A percentile compares a stretch with the other conserved stretches of the same genome.
phyloP scores from a whole-genome alignment of 2,113 vertebrate genomes.

The Microcebus tavaratra region DNA sequence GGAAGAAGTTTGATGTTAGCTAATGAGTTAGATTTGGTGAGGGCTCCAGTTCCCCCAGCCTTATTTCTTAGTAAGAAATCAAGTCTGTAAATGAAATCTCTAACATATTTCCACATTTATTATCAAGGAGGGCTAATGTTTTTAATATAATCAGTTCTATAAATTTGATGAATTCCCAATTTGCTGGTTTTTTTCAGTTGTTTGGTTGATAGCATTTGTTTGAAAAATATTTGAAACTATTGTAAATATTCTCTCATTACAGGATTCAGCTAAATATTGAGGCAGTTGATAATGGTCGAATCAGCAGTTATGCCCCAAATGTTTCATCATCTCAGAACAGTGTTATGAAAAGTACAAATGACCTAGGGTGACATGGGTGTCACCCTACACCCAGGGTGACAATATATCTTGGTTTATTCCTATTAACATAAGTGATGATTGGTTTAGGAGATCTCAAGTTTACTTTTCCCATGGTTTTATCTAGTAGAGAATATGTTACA shows the following conservation, averaged over 20 bases:
- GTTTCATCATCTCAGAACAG: not conserved
- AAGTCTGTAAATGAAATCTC: not conserved
- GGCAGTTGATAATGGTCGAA: not conserved
- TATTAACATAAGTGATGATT: no score
- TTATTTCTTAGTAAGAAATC: not conserved
- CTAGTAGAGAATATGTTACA: not conserved
- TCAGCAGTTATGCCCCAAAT: not conserved
- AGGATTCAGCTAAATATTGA: not conserved
- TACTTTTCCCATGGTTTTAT: not conserved
- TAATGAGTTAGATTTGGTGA: not conserved
- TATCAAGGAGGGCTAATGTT: not conserved
- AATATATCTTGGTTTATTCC: not conserved
- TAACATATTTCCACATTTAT: not conserved
- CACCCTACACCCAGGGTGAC: not conserved
- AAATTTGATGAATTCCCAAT: not conserved
- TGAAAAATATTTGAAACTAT: not conserved
- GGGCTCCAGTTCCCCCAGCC: rapidly evolving
- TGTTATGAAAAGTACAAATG: not conserved
- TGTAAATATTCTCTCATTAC: not conserved
- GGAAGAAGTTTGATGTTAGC: not conserved
- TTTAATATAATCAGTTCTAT: not conserved
- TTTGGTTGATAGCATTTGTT: not conserved
- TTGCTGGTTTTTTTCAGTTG: not conserved
- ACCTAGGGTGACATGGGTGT: no score
- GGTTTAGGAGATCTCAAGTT: not conserved